A percentile compares a stretch with the other conserved stretches of the same genome.
phyloP scores from a whole-genome alignment of 1,140 invertebrate species.

The Lepidurus couesii region DNA sequence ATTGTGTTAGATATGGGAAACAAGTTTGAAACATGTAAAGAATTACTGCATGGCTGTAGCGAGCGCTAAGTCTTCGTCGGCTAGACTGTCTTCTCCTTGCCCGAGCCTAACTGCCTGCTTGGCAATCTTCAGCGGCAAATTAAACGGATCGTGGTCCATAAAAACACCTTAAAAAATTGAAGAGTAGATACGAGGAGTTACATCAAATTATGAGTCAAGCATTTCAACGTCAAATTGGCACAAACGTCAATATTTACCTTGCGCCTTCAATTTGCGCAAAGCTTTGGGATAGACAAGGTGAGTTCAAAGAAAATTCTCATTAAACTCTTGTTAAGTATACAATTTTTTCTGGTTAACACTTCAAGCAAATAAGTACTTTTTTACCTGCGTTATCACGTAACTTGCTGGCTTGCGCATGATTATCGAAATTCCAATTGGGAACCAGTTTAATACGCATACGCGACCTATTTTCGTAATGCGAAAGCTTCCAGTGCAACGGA shows the following conservation, averaged over 20 bases:
- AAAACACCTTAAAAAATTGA: neutral
- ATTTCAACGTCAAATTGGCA: neutral
- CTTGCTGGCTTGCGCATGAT: conserved; percentile 56
- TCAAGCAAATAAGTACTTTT: neutral
- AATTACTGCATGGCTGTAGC: conserved; percentile 35
- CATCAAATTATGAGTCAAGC: neutral
- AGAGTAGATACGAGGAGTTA: neutral
- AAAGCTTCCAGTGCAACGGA: conserved; percentile 53
- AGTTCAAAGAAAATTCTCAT: no score
- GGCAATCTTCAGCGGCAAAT: conserved; percentile 36
- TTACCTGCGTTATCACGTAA: conserved; percentile 56
- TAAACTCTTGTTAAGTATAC: no score
- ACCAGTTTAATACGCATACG: conserved; percentile 59
- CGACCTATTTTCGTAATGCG: conserved; percentile 57
- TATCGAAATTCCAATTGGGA: conserved; percentile 52
- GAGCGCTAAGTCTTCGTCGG: conserved; percentile 35
- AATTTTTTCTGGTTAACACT: neutral
- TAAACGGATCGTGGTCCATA: conserved; percentile 23
- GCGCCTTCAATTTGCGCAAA: neutral
- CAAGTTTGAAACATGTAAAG: neutral
- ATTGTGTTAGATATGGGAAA: neutral
- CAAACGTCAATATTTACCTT: neutral
- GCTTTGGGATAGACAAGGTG: neutral
- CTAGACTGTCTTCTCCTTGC: conserved; percentile 33
- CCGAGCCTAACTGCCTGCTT: conserved; percentile 36